These are phyloP conservation scores for Phoenicopterus ruber DNA, from an alignment of 2,113 vertebrate genomes.

Conservation along the genomic window DNA sequence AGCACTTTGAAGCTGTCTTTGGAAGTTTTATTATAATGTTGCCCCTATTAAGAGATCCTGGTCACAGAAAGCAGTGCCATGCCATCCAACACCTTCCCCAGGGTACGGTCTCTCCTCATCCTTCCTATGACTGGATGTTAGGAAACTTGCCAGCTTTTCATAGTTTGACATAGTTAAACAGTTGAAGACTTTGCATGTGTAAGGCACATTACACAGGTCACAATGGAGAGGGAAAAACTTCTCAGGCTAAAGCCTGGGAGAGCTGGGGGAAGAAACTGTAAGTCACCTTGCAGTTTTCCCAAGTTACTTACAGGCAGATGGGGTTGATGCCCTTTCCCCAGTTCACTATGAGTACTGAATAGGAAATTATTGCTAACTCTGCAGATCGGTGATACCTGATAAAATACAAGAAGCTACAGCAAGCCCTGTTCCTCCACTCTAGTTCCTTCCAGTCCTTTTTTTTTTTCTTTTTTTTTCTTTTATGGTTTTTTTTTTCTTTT, in stretches of 20 bases:
- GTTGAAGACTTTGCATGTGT: background rate
- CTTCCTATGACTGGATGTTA: background rate
- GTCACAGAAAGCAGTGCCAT: background rate
- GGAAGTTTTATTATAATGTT: background rate
- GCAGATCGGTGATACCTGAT: background rate
- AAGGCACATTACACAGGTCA: background rate
- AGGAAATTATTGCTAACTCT: background rate
- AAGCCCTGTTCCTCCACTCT: background rate
- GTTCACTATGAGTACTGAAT: background rate
- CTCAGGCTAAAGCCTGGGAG: background rate
- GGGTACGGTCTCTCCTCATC: background rate
- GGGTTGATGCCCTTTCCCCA: background rate
- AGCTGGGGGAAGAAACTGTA: background rate
- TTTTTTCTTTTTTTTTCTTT: no score
- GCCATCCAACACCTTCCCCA: background rate
- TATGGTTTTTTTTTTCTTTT: no score
- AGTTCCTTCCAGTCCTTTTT: background rate
- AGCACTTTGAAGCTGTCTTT: background rate
- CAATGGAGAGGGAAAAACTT: background rate
- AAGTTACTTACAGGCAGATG: background rate
- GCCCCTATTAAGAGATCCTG: background rate
- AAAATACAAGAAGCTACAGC: background rate
- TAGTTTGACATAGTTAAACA: background rate
- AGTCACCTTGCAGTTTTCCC: background rate
- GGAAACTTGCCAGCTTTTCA: background rate